phyloP scores from a whole-genome alignment of 2,797 vertebrate genomes.

The Macropus fuliginosus region DNA sequence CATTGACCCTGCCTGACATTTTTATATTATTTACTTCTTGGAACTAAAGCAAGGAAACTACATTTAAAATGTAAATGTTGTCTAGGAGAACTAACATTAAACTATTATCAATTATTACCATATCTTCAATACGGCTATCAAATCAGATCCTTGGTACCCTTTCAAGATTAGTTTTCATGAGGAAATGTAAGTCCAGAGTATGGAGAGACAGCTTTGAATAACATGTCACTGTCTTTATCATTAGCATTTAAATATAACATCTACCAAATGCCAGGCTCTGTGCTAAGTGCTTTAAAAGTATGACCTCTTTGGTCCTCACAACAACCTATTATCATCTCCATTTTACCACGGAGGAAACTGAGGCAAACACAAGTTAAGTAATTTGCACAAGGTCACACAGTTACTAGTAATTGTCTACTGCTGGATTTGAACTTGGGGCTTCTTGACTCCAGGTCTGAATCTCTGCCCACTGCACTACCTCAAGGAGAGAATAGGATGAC shows the following conservation, averaged over 20 bases:
- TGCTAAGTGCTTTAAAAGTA: not conserved
- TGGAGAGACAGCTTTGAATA: not conserved
- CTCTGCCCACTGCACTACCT: not conserved
- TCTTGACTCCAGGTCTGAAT: not conserved
- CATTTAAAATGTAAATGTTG: not conserved
- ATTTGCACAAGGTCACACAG: not conserved
- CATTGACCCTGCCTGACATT: not conserved
- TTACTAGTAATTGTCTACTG: not conserved
- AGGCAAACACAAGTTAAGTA: not conserved
- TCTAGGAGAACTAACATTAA: not conserved
- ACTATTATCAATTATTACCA: constrained; percentile 6
- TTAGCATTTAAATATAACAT: not conserved
- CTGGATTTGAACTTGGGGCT: not conserved
- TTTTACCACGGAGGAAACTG: not conserved
- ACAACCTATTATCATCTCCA: not conserved
- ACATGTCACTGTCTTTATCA: not conserved
- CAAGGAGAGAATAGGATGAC: not conserved
- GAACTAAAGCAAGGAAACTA: not conserved
- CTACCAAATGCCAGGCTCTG: not conserved
- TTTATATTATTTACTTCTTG: not conserved
- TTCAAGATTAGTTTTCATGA: not conserved
- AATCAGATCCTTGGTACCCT: not conserved
- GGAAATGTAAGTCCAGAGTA: not conserved
- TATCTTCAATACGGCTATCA: constrained; percentile 1
- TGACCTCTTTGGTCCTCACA: not conserved